Percentiles rank a stretch among this genome's conserved stretches.
phyloP scores from a whole-genome alignment of 2,113 vertebrate species.

The Planiliza haematocheilus region DNA sequence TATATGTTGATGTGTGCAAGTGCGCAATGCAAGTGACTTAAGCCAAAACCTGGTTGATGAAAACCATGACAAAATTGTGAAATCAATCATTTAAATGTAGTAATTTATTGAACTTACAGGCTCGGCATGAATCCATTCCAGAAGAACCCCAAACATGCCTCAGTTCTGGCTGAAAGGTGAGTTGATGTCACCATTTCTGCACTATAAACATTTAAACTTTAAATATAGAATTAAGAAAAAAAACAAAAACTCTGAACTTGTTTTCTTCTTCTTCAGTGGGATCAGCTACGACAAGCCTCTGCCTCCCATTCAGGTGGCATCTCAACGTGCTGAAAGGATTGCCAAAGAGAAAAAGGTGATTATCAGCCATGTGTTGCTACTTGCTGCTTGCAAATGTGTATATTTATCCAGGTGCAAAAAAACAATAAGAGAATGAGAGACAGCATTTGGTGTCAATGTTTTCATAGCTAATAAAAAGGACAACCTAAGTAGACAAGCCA shows the following conservation, averaged over 20 bases:
- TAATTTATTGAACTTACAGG: slow-evolving; percentile 73
- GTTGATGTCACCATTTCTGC: slow-evolving; percentile 12
- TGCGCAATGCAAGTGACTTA: background rate
- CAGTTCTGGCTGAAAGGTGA: slow-evolving; percentile 92
- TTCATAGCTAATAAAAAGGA: too few species aligned
- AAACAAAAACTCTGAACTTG: background rate
- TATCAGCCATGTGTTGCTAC: background rate
- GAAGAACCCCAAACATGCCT: slow-evolving; percentile 95
- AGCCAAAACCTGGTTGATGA: background rate
- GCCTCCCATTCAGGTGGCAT: slow-evolving; percentile 92
- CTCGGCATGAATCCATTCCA: slow-evolving; percentile 96
- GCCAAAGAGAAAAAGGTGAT: slow-evolving; percentile 91
- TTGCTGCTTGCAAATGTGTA: background rate
- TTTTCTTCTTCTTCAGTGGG: slow-evolving; percentile 80
- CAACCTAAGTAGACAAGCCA: too few species aligned
- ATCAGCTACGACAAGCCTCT: slow-evolving; percentile 94
- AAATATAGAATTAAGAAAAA: background rate
- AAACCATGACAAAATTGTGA: slow-evolving; percentile 1
- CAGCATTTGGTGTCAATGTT: too few species aligned
- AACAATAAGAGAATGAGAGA: too few species aligned
- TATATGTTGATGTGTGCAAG: too few species aligned
- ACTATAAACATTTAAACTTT: background rate
- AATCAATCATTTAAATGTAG: background rate
- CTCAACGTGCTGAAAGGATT: slow-evolving; percentile 92
- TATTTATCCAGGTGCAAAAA: background rate